These are phyloP conservation scores for Notodonta dromedarius DNA, from an alignment of 2,888 invertebrate species.

Conservation along the genomic window DNA sequence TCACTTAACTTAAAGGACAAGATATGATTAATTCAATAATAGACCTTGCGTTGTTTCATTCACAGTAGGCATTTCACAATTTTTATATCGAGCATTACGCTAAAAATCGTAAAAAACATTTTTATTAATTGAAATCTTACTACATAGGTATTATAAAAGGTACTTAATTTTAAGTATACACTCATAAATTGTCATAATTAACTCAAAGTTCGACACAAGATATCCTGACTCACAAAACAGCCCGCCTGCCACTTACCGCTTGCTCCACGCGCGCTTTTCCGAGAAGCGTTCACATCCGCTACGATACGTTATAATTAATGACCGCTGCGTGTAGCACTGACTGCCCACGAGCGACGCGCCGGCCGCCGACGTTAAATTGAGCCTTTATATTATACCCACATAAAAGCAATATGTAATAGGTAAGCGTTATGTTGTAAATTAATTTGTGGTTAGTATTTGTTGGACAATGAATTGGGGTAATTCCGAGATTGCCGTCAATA, in stretches of 20 bases:
- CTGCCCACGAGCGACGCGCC: conserved; percentile 7
- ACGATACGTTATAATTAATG: conserved; percentile 43
- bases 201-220: no score
- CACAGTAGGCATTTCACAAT: no score
- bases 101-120: no score
- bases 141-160: no score
- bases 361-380: background rate
- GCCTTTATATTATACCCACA: background rate
- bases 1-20: no score
- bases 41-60: no score
- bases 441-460: conserved; percentile 28
- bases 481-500: background rate
- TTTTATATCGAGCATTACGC: no score
- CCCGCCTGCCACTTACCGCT: conserved; percentile 20
- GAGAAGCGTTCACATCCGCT: conserved; percentile 42
- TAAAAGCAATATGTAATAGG: conserved; percentile 4
- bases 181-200: no score
- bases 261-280: conserved; percentile 33
- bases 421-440: conserved; percentile 17
- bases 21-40: no score
- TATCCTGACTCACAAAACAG: no score
- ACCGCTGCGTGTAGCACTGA: conserved; percentile 25
- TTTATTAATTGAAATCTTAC: no score
- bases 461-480: conserved; percentile 7
- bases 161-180: no score